Percentiles rank a stretch among this genome's conserved stretches.
phyloP scores from a whole-genome alignment of 2,797 vertebrate species.

The Dipus sagitta region DNA sequence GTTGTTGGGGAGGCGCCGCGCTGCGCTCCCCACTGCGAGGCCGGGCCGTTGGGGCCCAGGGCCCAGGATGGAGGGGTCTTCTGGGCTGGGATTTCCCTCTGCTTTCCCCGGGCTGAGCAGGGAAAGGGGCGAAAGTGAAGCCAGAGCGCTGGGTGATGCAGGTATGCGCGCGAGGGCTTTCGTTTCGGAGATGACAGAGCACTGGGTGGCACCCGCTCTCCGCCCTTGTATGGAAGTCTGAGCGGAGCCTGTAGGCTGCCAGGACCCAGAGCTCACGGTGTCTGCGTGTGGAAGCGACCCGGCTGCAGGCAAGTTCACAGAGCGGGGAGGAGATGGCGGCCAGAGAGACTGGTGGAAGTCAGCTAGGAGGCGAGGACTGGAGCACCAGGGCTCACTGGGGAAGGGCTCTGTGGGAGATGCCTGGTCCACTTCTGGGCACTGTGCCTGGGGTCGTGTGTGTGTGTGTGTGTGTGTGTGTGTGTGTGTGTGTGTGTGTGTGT shows the following conservation, averaged over 20 bases:
- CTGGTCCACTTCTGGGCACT: not conserved
- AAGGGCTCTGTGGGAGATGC: not conserved
- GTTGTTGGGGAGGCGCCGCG: slow-evolving; percentile 59
- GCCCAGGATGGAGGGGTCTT: not conserved
- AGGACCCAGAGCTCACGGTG: slow-evolving; percentile 69
- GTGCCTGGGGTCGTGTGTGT: not conserved
- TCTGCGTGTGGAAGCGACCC: slow-evolving; percentile 9
- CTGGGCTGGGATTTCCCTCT: not conserved
- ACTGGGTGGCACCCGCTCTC: slow-evolving; percentile 70
- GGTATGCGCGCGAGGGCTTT: slow-evolving; percentile 68
- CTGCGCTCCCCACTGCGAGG: not conserved
- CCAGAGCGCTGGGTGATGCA: slow-evolving; percentile 35
- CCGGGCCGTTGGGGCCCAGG: not conserved
- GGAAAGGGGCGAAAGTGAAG: not conserved
- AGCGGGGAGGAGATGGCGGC: slow-evolving; percentile 37
- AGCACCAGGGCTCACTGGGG: not conserved
- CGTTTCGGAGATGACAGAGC: slow-evolving; percentile 60
- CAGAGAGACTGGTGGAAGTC: slow-evolving; percentile 24
- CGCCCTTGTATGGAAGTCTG: slow-evolving; percentile 74
- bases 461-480: not conserved
- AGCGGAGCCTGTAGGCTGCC: slow-evolving; percentile 62
- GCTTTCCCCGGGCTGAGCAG: not conserved
- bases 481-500: too few species aligned
- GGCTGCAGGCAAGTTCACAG: slow-evolving; percentile 52
- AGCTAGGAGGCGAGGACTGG: not conserved